Base-by-base conservation (phyloP, 2,888 invertebrate genomes). In the Pseudococcus viburni region DNA sequence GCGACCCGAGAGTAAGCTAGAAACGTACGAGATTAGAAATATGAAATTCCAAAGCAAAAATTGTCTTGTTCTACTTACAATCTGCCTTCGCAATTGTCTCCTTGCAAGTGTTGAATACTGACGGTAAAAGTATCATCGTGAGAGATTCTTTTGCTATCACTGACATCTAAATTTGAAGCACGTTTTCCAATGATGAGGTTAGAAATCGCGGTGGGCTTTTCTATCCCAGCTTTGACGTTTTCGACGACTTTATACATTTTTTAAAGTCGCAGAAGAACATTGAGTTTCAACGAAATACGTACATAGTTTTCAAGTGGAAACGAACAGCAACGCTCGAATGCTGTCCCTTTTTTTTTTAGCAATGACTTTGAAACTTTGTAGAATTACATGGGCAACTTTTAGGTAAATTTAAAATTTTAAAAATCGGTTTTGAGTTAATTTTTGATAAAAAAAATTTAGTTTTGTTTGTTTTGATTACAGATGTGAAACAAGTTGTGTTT, bases 1-100 rank as follows among this genome's bases (percentile, higher is more conserved):
- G 55, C 89, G 84, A 22, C 89, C 89, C 0, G 89, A 86, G n/a
- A 89, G 86, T 26, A 89, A 46, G 42, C 89, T 89, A 64, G 26
- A 84, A 88, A 55, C 5, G 39, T n/a, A 15, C n/a, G 12, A 26
- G 4, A n/a, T 83, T 83, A 77, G 77, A 26, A 17, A 46, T 7
- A 46, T 83, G 42, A 6, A 42, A 9, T 17, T 19, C 46, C 46
- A 4, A 9, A 46, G 9, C 1, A 19, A 42, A 15, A 80, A 5
- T 5, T 42, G 19, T 15, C 6, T 39, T n/a, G 80, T 80, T 19
- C 83, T 68, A 77, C 88, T 88, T 80, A 88, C 88, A 83, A 83
- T 88, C 83, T 80, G 48, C 88, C 88, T 88, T 88, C 88, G 80
- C 51, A 83, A 15, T 48, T 48, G n/a, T 88, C 88, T 59, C 80